phyloP scores from a whole-genome alignment of 2,888 invertebrate species.

The Andrena dorsata region DNA sequence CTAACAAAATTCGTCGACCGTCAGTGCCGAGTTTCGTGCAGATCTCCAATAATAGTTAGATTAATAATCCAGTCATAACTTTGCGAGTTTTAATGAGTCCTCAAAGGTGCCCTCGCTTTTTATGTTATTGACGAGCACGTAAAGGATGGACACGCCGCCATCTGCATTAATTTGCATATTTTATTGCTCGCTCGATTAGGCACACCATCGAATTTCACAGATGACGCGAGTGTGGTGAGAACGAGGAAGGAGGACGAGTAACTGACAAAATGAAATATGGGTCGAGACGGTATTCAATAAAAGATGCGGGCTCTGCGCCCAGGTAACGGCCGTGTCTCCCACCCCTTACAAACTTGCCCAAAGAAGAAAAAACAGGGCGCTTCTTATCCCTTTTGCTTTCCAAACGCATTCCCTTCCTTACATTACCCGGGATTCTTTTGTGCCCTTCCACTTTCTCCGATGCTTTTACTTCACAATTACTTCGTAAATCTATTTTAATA shows the following conservation, averaged over 20 bases:
- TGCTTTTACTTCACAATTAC: neutral
- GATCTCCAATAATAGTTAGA: too few species aligned
- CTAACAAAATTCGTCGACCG: neutral
- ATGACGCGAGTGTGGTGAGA: constrained; percentile 34
- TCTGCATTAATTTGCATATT: constrained; percentile 43
- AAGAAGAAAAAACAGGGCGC: constrained; percentile 36
- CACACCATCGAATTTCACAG: constrained; percentile 33
- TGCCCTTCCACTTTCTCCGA: constrained; percentile 23
- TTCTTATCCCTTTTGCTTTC: constrained; percentile 10
- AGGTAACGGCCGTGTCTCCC: constrained; percentile 47
- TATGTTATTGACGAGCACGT: neutral
- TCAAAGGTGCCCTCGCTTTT: neutral
- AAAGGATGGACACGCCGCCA: neutral
- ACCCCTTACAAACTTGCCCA: constrained; percentile 23
- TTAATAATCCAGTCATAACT: neutral
- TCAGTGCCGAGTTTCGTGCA: neutral
- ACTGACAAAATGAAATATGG: constrained; percentile 47
- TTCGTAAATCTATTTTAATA: too few species aligned
- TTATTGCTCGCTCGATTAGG: constrained; percentile 33
- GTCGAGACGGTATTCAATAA: constrained; percentile 33
- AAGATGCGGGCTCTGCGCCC: constrained; percentile 46
- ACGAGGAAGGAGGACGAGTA: constrained; percentile 28
- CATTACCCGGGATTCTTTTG: constrained; percentile 14
- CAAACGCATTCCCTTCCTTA: constrained; percentile 11
- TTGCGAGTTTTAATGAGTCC: neutral